Conservation (phyloP, 2,113 vertebrate genomes). For the Misgurnus mizolepis region DNA sequence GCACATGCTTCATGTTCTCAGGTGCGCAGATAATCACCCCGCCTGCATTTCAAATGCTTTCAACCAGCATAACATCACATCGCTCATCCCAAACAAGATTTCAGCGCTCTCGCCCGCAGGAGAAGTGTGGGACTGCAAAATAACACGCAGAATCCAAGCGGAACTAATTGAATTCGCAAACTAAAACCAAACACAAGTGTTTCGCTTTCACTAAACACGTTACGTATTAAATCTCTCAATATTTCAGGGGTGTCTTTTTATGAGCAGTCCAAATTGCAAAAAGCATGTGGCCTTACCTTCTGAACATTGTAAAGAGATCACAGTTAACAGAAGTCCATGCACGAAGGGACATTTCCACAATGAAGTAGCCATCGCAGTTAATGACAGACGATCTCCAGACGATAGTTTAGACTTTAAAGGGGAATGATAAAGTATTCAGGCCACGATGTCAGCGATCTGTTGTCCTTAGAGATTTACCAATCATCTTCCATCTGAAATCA, state of each 20-base stretch:
- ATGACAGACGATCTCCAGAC: conserved; percentile 58
- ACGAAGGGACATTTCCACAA: conserved; percentile 66
- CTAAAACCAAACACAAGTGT: not conserved
- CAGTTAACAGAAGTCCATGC: conserved; percentile 65
- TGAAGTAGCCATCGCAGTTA: conserved; percentile 69
- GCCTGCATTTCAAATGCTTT: not conserved
- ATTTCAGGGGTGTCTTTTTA: not conserved
- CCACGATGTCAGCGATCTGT: conserved; percentile 66
- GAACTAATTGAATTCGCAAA: not conserved
- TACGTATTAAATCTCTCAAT: not conserved
- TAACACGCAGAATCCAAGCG: not conserved
- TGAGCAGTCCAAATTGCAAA: not conserved
- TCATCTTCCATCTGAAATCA: conserved; percentile 71
- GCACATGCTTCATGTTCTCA: conserved; percentile 3
- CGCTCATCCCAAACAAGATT: not conserved
- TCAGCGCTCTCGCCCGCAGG: not conserved
- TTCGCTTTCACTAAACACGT: not conserved
- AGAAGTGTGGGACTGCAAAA: not conserved
- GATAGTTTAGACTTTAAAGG: conserved; percentile 36
- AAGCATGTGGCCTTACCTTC: conserved; percentile 63
- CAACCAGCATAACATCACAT: not conserved
- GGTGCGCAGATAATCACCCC: not conserved
- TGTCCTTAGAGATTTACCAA: conserved; percentile 57
- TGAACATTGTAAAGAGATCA: conserved; percentile 65
- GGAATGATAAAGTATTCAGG: conserved; percentile 20